Base-by-base conservation (phyloP, 2,888 invertebrate genomes). In the Plebejus argus region DNA sequence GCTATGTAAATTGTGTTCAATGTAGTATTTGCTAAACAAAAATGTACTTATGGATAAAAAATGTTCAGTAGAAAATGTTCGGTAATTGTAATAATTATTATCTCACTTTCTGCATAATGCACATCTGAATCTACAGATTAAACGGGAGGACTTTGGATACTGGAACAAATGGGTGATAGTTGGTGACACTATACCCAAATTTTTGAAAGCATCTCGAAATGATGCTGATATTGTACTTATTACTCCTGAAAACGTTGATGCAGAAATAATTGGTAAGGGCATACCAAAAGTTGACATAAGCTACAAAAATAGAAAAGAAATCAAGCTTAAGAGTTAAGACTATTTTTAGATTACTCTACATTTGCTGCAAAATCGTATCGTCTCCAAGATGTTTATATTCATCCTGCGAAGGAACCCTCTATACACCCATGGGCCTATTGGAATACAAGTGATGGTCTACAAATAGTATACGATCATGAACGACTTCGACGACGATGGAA, bases 151-250 rank as follows among this genome's bases (percentile, higher is more conserved):
- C 58, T 90, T 91, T 78, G 82, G 86, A 2, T 82, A 85, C 20
- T 84, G 86, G 80, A 89, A 88, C 82, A 90, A 89, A 78, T 93
- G 92, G 92, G 78, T 91, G 1, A 61, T 91, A 70, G 71, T 92
- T 3, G 85, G 83, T 1, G 82, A 86, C 6, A 79, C 82, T 5
- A 61, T 88, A 1, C 88, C 89, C 0, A 78, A 84, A 0, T 76
- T 39, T 1, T 33, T 90, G 1, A 77, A 83, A 2, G 76, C 76
- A 2, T 80, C 81, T 3, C 84, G 91, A 58, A 91, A 92, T 76
- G 91, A 92, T 76, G 85, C 87, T 3, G 91, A 92, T 28, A 78
- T 91, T 7, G 78, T 86, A 12, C 80, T 87, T 12, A 77, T 88
- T 56, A 70, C 77, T 33, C 66, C 49, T n/a, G 23, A 39, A 28